These are phyloP conservation scores for Germaria angustata DNA, from an alignment of 2,888 invertebrate genomes.

Conservation along the genomic window DNA sequence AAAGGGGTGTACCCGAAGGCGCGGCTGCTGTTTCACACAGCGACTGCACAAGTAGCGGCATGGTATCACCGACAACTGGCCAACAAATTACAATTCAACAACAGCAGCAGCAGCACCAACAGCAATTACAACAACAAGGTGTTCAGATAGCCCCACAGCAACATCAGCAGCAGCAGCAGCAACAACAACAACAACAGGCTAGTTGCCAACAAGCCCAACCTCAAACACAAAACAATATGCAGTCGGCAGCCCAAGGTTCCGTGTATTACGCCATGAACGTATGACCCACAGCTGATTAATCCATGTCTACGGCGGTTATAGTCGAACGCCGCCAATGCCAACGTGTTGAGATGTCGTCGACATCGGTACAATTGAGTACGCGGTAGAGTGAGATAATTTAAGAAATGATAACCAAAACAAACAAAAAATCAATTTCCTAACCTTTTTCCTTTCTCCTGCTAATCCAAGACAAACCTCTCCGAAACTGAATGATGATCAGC, in stretches of 20 bases:
- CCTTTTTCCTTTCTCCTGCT: neutral
- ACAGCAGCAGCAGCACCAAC: slow-evolving; percentile 80
- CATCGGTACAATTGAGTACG: slow-evolving; percentile 75
- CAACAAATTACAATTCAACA: slow-evolving; percentile 68
- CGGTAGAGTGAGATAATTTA: slow-evolving; percentile 67
- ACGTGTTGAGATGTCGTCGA: slow-evolving; percentile 77
- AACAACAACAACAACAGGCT: slow-evolving; percentile 69
- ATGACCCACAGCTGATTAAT: slow-evolving; percentile 84
- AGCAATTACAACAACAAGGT: slow-evolving; percentile 78
- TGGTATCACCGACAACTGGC: slow-evolving; percentile 74
- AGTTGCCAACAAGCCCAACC: slow-evolving; percentile 67
- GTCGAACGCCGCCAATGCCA: slow-evolving; percentile 78
- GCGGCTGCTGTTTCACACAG: slow-evolving; percentile 83
- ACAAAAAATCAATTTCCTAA: neutral
- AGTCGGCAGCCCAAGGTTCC: slow-evolving; percentile 79
- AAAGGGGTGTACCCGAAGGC: slow-evolving; percentile 88
- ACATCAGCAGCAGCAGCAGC: slow-evolving; percentile 71
- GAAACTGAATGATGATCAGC: slow-evolving; percentile 59
- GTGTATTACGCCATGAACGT: slow-evolving; percentile 93
- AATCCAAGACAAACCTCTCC: neutral
- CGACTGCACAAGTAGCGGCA: slow-evolving; percentile 72
- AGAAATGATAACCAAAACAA: slow-evolving; percentile 1
- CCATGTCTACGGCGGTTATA: slow-evolving; percentile 77
- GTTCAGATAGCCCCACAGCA: slow-evolving; percentile 70
- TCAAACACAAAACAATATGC: slow-evolving; percentile 64